These are phyloP conservation scores for Urocitellus parryii DNA, from an alignment of 2,113 vertebrate genomes.

Conservation along the genomic window DNA sequence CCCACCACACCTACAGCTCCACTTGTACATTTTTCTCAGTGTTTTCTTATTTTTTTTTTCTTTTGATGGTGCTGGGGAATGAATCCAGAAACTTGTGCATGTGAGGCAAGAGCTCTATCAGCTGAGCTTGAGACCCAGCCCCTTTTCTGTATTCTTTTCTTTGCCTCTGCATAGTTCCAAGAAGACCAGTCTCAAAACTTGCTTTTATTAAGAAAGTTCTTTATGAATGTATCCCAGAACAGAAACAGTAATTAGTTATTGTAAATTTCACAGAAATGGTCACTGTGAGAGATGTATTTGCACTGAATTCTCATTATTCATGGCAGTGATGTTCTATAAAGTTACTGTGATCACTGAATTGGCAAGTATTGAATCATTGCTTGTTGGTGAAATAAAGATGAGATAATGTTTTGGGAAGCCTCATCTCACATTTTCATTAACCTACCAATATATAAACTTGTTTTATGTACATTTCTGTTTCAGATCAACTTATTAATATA, in stretches of 20 bases:
- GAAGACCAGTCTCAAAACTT: background rate
- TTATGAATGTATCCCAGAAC: background rate
- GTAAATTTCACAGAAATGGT: background rate
- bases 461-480: background rate
- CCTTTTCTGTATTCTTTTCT: background rate
- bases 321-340: background rate
- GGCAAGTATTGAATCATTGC: background rate
- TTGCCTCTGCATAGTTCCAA: background rate
- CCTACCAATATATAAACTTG: background rate
- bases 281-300: background rate
- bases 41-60: too few species aligned
- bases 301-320: background rate
- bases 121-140: too few species aligned
- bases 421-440: background rate
- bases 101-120: too few species aligned
- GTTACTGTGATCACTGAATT: background rate
- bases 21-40: too few species aligned
- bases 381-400: background rate
- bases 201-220: background rate
- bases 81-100: too few species aligned
- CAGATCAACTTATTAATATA: background rate
- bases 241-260: background rate
- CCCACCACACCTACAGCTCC: too few species aligned
- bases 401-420: background rate
- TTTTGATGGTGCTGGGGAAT: too few species aligned